Base-by-base conservation (phyloP, 35 echinoderm and acorn worm species). In the Strongylocentrotus purpuratus region DNA sequence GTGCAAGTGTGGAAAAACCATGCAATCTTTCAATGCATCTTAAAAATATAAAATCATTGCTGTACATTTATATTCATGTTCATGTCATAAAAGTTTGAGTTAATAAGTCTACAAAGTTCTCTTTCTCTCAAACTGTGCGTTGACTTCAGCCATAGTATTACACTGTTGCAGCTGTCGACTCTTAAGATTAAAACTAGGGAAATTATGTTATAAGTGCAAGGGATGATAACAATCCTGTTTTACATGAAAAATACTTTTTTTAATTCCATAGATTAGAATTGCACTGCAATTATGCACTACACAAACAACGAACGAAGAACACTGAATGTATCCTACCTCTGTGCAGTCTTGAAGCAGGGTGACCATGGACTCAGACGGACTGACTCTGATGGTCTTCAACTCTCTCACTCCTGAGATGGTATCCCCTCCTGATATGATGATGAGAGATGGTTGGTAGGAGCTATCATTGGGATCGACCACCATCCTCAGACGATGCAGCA, bases 361-460 rank as follows among this genome's bases (percentile, higher is more conserved):
- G 33, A 99, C 97, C 88, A 97, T 71, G 2, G 97, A 97, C 86
- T 99, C 98, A 4, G 96, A 95, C 31, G 98, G 97, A 31, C 97
- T 97, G 85, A 99, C 96, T 22, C 96, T 87, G 87, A 99, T 88
- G 0, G 98, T 98, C 60, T 99, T 99, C 17, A 97, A 92, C 86
- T 99, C 98, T 46, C 95, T 85, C 17, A 98, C 85, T 31, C 88
- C 52, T 17, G 95, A 94, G 17, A 94, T 61, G 14, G 87, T 97
- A 45, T 99, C 96, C 28, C 98, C 97, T 12, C 97, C 98, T n/a
- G 95, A 98, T 25, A 99, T 86, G 2, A 99, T 87, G 4, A 99
- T 96, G 33, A 98, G 95, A 22, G 98, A 99, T 31, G 98, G 98
- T 85, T 99, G 98, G 86, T 99, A 99, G 94, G 97, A 98, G 94